Conservation (phyloP, 2,797 vertebrate genomes). For the Jordanella pulchra region DNA sequence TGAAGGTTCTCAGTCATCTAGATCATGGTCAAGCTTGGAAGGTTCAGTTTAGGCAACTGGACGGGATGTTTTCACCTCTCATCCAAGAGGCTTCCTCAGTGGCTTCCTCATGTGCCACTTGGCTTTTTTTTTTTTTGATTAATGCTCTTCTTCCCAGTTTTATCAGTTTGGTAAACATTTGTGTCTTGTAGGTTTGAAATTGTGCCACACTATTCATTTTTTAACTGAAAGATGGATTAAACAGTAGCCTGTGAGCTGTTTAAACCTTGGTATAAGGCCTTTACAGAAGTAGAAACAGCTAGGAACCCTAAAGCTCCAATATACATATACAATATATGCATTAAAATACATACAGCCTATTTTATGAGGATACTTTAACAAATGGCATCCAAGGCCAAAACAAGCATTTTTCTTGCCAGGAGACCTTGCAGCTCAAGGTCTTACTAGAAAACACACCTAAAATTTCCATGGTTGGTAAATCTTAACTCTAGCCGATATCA, state of each 20-base stretch:
- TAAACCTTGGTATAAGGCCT: not conserved
- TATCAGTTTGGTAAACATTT: not conserved
- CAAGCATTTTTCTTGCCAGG: slow-evolving; percentile 56
- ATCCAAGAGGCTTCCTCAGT: too few relatives aligned
- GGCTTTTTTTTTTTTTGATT: not conserved
- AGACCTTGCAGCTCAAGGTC: slow-evolving; percentile 71
- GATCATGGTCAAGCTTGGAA: too few relatives aligned
- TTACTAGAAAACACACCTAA: slow-evolving; percentile 59
- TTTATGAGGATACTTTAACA: slow-evolving; percentile 34
- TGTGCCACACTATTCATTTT: not conserved
- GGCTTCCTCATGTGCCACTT: too few relatives aligned
- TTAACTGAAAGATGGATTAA: not conserved
- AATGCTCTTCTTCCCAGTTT: not conserved
- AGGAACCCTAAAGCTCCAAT: not conserved
- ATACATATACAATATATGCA: too few relatives aligned
- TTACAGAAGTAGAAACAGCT: too few relatives aligned
- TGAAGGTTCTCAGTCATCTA: too few relatives aligned
- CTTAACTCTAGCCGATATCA: slow-evolving; percentile 65
- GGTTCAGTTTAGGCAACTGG: too few relatives aligned
- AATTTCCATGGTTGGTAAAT: slow-evolving; percentile 62
- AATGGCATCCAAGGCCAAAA: slow-evolving; percentile 53
- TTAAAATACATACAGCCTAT: too few relatives aligned
- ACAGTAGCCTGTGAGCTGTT: not conserved
- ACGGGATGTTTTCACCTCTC: too few relatives aligned
- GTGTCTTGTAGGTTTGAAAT: not conserved